A percentile compares a stretch with the other conserved stretches of the same genome.
Conservation (phyloP, 2,797 vertebrate species). For the Molossus molossus region DNA sequence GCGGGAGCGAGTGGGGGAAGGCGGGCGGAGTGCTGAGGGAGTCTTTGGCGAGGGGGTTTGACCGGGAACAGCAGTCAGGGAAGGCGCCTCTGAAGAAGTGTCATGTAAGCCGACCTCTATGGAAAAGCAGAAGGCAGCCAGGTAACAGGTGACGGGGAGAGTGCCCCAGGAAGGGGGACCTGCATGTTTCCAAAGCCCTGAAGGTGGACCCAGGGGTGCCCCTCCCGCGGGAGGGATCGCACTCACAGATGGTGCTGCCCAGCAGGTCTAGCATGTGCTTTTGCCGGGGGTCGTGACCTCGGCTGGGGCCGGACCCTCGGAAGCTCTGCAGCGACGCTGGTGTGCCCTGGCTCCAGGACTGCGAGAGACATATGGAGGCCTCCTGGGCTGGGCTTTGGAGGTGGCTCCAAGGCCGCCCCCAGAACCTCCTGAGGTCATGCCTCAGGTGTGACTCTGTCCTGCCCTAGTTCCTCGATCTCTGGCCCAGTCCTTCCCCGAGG, state of each 20-base stretch:
- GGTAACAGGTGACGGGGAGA: not conserved
- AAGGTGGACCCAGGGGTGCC: not conserved
- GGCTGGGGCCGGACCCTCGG: not conserved
- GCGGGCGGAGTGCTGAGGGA: not conserved
- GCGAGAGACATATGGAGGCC: not conserved
- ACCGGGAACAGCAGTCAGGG: not conserved
- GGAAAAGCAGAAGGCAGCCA: not conserved
- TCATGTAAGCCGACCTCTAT: not conserved
- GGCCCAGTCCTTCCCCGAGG: not conserved
- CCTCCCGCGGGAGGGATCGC: not conserved
- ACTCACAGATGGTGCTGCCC: fast-evolving
- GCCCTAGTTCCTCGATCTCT: not conserved
- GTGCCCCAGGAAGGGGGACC: not conserved
- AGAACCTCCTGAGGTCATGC: not conserved
- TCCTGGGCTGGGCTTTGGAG: not conserved
- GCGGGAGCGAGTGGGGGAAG: not conserved
- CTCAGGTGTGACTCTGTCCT: not conserved
- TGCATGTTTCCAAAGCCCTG: not conserved
- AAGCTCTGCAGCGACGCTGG: not conserved
- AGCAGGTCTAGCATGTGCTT: not conserved
- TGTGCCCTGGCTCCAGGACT: not conserved
- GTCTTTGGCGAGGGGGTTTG: not conserved
- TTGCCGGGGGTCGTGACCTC: no score
- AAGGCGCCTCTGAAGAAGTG: not conserved
- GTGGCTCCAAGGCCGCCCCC: not conserved